These are phyloP conservation scores for Agapornis roseicollis DNA, from an alignment of 2,113 vertebrate genomes.

Conservation along the genomic window DNA sequence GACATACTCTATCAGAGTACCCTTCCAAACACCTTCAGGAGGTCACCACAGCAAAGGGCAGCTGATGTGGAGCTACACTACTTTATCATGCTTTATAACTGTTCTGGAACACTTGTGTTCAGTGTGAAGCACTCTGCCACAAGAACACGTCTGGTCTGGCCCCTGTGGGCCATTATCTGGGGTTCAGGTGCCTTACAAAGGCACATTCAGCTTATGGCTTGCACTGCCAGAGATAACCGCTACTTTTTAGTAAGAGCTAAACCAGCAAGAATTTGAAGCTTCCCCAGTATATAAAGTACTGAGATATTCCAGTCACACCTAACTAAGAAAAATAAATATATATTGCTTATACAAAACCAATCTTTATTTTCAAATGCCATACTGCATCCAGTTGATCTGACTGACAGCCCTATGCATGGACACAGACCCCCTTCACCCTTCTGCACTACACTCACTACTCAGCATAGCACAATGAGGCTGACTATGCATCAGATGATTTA, in stretches of 20 bases:
- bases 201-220: neutral
- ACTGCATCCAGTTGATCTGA: neutral
- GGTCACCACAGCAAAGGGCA: neutral
- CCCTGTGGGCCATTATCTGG: neutral
- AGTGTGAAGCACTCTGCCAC: neutral
- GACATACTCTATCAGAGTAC: neutral
- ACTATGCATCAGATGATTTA: neutral
- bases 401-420: neutral
- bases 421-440: neutral
- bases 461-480: neutral
- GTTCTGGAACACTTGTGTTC: neutral
- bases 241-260: neutral
- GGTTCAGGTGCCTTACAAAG: neutral
- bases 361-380: constrained; percentile 38
- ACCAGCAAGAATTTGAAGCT: neutral
- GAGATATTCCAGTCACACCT: neutral
- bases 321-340: neutral
- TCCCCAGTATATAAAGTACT: neutral
- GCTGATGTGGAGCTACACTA: neutral
- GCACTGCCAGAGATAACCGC: neutral
- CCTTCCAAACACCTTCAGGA: neutral
- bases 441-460: neutral
- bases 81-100: neutral
- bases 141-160: neutral
- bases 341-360: neutral